Evolutionary conservation across 2,888 invertebrate species (phyloP).

Genomic region (Stenurella melanura): DNA sequence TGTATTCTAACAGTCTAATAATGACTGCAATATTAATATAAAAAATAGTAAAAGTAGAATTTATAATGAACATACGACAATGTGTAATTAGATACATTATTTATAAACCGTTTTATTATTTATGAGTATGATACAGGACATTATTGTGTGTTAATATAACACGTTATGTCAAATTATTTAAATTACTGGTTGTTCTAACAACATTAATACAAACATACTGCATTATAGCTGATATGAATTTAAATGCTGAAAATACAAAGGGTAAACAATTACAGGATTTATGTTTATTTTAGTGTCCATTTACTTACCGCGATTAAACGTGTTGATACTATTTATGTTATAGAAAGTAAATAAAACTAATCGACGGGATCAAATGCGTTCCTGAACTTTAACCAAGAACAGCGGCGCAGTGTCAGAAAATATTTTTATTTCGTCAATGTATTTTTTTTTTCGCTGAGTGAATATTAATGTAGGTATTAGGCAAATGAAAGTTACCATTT

Average conservation of each 20-base stretch:
- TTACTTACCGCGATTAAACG: background rate
- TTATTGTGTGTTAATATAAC: background rate
- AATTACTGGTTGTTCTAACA: constrained; percentile 4
- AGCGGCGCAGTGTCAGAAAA: background rate
- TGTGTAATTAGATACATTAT: no score
- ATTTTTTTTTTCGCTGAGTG: no score
- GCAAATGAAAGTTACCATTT: no score
- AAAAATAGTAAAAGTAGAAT: no score
- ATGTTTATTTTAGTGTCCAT: background rate
- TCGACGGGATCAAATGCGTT: background rate
- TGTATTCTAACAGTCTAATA: no score
- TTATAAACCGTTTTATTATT: no score
- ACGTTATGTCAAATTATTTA: background rate
- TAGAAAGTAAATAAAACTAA: background rate
- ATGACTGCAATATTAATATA: no score
- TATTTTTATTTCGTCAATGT: background rate
- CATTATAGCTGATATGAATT: background rate
- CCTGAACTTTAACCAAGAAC: background rate
- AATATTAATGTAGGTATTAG: no score
- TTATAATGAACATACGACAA: no score
- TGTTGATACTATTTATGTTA: constrained; percentile 3
- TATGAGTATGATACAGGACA: no score
- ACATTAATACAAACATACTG: constrained; percentile 4
- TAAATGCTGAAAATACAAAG: background rate
- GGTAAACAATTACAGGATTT: background rate